A percentile compares a stretch with the other conserved stretches of the same genome.
Evolutionary conservation across 64 coral and sea anemone species (phyloP).

Genomic region (Montipora capricornis): DNA sequence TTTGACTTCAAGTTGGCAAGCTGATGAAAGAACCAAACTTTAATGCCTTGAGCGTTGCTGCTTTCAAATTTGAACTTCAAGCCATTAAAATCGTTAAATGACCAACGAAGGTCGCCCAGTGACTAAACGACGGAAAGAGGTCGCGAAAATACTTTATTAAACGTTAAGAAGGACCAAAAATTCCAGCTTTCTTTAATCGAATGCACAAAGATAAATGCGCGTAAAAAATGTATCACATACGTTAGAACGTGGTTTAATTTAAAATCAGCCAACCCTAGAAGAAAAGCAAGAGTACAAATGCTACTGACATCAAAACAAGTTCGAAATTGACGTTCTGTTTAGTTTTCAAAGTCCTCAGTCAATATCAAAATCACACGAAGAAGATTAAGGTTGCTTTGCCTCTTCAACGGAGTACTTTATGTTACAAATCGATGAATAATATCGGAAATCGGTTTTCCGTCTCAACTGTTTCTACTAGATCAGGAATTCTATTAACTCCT

Average conservation of each 20-base stretch:
- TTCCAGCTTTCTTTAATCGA: neutral
- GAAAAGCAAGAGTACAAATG: neutral
- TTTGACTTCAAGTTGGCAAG: neutral
- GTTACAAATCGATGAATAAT: constrained; percentile 26
- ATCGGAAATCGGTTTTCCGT: neutral
- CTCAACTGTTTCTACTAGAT: neutral
- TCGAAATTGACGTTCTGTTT: constrained; percentile 36
- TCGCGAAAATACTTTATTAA: neutral
- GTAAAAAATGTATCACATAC: neutral
- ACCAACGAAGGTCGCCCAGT: neutral
- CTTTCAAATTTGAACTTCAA: constrained; percentile 1
- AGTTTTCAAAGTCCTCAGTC: constrained; percentile 36
- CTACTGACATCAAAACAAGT: constrained; percentile 28
- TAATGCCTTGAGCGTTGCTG: neutral
- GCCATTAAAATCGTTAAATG: neutral
- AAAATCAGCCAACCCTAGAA: neutral
- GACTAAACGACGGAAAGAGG: neutral
- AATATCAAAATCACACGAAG: constrained; percentile 24
- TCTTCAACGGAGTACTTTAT: constrained; percentile 13
- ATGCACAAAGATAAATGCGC: neutral
- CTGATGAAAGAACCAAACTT: neutral
- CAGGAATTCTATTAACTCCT: neutral
- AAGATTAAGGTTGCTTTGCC: neutral
- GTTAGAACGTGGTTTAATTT: neutral
- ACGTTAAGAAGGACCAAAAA: neutral